Base-by-base conservation (phyloP, 2,797 vertebrate species). In the Sebastes vulpes region DNA sequence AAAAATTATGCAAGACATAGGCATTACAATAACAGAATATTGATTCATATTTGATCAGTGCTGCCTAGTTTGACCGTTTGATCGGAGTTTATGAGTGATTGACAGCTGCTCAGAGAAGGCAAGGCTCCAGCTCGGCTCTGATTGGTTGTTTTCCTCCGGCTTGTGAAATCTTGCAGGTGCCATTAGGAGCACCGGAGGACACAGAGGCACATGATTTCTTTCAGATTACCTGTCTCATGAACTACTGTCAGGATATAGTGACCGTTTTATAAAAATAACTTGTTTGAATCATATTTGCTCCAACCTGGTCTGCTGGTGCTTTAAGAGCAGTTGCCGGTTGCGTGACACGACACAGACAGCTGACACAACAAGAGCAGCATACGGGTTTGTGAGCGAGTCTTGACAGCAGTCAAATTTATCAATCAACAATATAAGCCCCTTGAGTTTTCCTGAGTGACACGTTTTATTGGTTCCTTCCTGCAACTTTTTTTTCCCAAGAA, bases 391-490 rank as follows among this genome's bases (percentile, higher is more conserved):
- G 61, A 65, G 35, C 70, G 71, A 72, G 65, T 75, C 64, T 58
- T 77, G 95, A 96, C 96, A 96, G 90, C 81, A 87, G 91, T 97
- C 94, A 92, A 93, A 95, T 95, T 95, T 94, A 94, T 93, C 92
- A 96, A 92, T 96, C 96, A 96, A 77, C 92, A 58, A 79, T 93
- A 96, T 96, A 77, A 94, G 96, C 96, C 95, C 91, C 86, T 83
- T 79, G 89, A 86, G 84, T 93, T 91, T 76, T 65, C 67, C 85
- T 89, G 67, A 90, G 74, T 90, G 79, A 82, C 89, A 73, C 48
- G 48, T 92, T 92, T 90, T 93, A 90, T 85, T 82, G 63, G 72
- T 60, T 73, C 48, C 64, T 73, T 18, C 0, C 67, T 52, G 32
- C 60, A 18, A 29, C 81, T 70, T 50, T 42, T 50, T 50, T 18